Evolutionary conservation across 1,140 invertebrate species (phyloP), one percentile per base, ranked within the genome.

Genomic region (Rhynchophorus ferrugineus): DNA sequence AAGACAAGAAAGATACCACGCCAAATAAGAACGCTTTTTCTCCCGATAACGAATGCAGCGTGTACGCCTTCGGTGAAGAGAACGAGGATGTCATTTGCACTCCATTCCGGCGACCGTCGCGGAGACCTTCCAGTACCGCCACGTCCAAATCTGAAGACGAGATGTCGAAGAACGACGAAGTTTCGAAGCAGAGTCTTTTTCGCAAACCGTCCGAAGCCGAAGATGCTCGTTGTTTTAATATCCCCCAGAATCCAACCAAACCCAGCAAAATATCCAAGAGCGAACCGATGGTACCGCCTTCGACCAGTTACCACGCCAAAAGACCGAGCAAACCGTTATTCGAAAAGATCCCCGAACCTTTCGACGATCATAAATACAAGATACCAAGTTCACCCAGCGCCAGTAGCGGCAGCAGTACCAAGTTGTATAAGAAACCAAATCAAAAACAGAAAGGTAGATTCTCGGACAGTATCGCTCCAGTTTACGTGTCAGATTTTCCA

Each of bases 31-130:
- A 76, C 52, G 81, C 82, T 1, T 84, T 84, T 66, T 83, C 81
- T 1, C 78, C 78, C 0, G 78, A 81, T 54, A 83, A 84, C 60
- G 82, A 85, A 59, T 81, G 79, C 33, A 83, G 81, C 57, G 80
- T 84, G 21, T 84, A 84, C 60, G 82, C 82, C 1, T 85, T 85
- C 65, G 80, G 82, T 51, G 79, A 78, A 47, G 79, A 82, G 29
- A 79, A 78, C 9, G 69, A 70, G 36, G 59, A 63, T 38, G 48
- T 57, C 2, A 58, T 73, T 68, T 54, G 77, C 75, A 79, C 77
- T 1, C 80, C 80, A 1, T 81, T 81, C 58, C 63, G 80, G 24
- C 68, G 81, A 43, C 70, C 78, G 61, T 66, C 59, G 39, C 50
- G 71, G 54, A 55, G 69, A 41, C 71, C 68, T n/a, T 69, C 72